Conservation (phyloP, 1,140 invertebrate genomes). For the Macrobrachium nipponense region DNA sequence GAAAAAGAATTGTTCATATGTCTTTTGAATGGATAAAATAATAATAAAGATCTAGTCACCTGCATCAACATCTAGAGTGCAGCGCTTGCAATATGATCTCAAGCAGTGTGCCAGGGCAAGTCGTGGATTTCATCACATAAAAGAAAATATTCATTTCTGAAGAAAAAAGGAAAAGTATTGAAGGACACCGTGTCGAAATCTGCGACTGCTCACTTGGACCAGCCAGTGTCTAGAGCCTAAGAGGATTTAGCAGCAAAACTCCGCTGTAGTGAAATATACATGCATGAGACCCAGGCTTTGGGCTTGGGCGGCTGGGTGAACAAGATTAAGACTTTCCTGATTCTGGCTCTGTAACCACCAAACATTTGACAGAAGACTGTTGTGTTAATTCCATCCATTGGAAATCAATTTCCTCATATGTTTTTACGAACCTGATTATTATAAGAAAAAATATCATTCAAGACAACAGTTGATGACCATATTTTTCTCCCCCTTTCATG, state of each 20-base stretch:
- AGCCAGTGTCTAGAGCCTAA: constrained; percentile 4
- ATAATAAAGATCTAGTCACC: constrained; percentile 27
- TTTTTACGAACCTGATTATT: no score
- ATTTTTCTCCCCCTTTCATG: no score
- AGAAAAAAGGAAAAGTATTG: constrained; percentile 18
- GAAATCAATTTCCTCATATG: no score
- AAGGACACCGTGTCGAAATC: constrained; percentile 13
- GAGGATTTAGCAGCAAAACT: constrained; percentile 48
- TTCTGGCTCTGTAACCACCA: no score
- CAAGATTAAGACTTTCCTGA: not conserved
- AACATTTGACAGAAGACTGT: no score
- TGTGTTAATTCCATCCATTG: no score
- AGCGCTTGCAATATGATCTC: constrained; percentile 8
- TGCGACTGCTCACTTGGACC: constrained; percentile 21
- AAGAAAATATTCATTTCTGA: constrained; percentile 13
- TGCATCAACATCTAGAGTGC: constrained; percentile 4
- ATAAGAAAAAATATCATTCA: no score
- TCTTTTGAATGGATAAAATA: constrained; percentile 1
- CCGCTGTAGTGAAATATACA: constrained; percentile 44
- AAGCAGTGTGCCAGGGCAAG: constrained; percentile 18
- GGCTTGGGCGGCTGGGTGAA: not conserved
- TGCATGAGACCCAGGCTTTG: constrained; percentile 17
- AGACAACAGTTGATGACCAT: no score
- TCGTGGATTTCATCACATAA: constrained; percentile 38
- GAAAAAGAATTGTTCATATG: constrained; percentile 8